A percentile compares a stretch with the other conserved stretches of the same genome.
Evolutionary conservation across 2,797 vertebrate species (phyloP).

Genomic region (Eurystomus glaucurus): DNA sequence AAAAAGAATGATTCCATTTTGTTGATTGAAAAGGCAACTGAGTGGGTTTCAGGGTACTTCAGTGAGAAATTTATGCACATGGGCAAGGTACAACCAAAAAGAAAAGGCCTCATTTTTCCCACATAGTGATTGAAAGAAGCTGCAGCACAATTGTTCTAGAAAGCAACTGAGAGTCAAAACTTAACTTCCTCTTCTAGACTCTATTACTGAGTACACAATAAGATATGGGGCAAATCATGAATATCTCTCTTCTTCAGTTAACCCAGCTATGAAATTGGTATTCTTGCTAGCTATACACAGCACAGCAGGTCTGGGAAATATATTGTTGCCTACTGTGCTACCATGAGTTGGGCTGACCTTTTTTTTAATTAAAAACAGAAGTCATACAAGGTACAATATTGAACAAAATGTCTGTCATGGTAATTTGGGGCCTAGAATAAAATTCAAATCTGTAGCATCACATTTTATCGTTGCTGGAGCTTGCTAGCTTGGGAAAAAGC

Average conservation of each 20-base stretch:
- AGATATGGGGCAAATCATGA: background rate
- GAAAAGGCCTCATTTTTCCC: background rate
- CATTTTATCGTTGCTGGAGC: background rate
- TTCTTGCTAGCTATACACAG: background rate
- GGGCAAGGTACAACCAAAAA: background rate
- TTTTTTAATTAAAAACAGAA: background rate
- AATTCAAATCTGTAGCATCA: background rate
- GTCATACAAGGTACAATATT: background rate
- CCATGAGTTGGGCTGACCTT: background rate
- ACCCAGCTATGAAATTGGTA: background rate
- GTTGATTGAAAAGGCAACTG: background rate
- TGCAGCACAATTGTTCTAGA: background rate
- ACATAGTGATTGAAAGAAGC: background rate
- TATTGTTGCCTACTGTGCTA: background rate
- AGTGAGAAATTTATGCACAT: background rate
- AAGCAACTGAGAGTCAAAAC: constrained; percentile 32
- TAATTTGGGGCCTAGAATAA: background rate
- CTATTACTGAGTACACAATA: background rate
- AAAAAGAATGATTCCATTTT: background rate
- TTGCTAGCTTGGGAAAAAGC: background rate
- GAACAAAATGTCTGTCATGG: background rate
- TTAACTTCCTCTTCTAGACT: constrained; percentile 43
- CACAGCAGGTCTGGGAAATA: background rate
- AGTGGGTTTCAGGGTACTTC: background rate
- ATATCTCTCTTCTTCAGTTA: background rate